phyloP scores from a whole-genome alignment of 2,113 vertebrate genomes.

The Sinocyclocheilus maitianheensis region DNA sequence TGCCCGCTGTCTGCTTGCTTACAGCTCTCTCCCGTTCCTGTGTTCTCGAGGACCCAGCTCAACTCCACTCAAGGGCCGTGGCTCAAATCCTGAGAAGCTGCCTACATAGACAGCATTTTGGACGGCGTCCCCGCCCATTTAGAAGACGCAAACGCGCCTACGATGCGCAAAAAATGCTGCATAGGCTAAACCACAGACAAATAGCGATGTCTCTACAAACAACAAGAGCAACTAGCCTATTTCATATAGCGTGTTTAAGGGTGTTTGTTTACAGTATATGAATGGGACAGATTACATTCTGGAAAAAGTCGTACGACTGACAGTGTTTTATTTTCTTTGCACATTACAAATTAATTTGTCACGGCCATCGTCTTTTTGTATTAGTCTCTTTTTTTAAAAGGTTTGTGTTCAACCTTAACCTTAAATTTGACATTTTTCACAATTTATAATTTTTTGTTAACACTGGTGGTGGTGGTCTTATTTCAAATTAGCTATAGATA shows the following conservation, averaged over 20 bases:
- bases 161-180: neutral
- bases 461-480: neutral
- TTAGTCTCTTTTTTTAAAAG: no score
- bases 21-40: slow-evolving; percentile 36
- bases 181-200: neutral
- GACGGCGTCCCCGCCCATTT: neutral
- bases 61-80: neutral
- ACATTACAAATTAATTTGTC: no score
- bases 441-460: neutral
- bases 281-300: neutral
- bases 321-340: neutral
- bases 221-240: neutral
- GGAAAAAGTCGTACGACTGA: neutral
- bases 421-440: neutral
- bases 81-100: neutral
- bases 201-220: neutral
- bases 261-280: neutral
- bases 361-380: no score
- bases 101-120: slow-evolving; percentile 3
- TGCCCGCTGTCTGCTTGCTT: slow-evolving; percentile 9
- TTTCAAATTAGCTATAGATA: neutral
- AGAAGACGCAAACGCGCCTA: neutral
- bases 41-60: slow-evolving; percentile 18
- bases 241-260: neutral
- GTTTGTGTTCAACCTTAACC: no score